Base-by-base conservation (phyloP, 2,113 vertebrate genomes). In the Sapayoa aenigma region DNA sequence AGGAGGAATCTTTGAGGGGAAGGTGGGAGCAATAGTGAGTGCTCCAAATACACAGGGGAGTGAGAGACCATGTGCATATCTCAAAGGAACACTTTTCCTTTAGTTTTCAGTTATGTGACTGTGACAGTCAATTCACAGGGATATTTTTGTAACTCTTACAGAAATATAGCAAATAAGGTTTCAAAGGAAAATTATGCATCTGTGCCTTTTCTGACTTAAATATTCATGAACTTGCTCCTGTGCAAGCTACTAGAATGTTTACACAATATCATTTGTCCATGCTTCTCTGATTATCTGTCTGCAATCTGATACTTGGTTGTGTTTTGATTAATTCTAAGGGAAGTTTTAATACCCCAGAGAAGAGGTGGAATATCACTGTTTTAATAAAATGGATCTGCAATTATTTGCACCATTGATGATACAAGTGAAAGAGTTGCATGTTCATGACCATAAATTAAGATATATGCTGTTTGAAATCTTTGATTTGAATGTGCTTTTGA, bases 91-190 rank as follows among this genome's bases (percentile, higher is more conserved):
- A 41, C 15, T 89, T 77, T 58, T 53, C n/a, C 59, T 86, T 66
- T 50, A 37, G 55, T 83, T 85, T 85, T 93, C 46, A 33, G 49
- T 66, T 75, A 50, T 56, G 30, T 68, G 50, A 53, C 63, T 74
- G 47, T 53, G 77, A 65, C 81, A 85, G 31, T 76, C 73, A 82
- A 30, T 92, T 86, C 76, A 81, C 65, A 33, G 47, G 18, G 60
- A 44, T 94, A 84, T 89, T 94, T 96, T 90, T 93, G 68, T 86
- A 89, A 44, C 67, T 47, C 31, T 42, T 93, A 60, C n/a, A 87
- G 78, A 95, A 94, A 77, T 83, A 79, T 2, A 59, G 53, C 73
- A 88, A 85, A 82, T 63, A n/a, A 77, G 24, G 7, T 91, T 95
- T 83, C 84, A 87, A 68, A 87, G 46, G 46, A 77, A 79, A 80